A percentile compares a stretch with the other conserved stretches of the same genome.
phyloP scores from a whole-genome alignment of 1,140 invertebrate genomes.

The Sitobion miscanthi region DNA sequence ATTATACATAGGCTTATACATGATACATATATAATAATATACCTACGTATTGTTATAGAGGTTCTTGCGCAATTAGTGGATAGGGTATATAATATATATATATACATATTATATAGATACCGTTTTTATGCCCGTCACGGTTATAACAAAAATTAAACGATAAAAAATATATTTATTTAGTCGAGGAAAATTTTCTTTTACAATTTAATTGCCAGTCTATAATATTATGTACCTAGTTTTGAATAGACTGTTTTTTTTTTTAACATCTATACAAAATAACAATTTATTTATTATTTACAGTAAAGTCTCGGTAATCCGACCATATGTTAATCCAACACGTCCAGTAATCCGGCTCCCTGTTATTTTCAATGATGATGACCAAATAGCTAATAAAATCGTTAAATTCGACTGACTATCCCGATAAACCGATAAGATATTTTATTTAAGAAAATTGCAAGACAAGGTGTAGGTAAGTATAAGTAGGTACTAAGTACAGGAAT shows the following conservation, averaged over 20 bases:
- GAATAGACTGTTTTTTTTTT: neutral
- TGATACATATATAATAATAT: too few relatives aligned
- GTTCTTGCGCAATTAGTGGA: neutral
- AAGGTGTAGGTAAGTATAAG: neutral
- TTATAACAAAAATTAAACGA: slow-evolving; percentile 3
- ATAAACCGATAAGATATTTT: neutral
- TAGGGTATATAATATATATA: neutral
- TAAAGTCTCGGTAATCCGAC: neutral
- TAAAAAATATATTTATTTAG: neutral
- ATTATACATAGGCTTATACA: neutral
- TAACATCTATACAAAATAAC: neutral
- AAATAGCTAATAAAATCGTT: neutral
- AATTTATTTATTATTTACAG: neutral
- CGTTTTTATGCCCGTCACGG: neutral
- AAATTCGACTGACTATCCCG: neutral
- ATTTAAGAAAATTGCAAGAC: neutral
- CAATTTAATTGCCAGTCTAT: neutral
- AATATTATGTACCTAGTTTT: neutral
- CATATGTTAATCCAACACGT: neutral
- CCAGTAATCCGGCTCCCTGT: neutral
- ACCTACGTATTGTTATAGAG: neutral
- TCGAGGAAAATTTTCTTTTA: neutral
- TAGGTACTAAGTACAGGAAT: neutral
- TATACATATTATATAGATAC: neutral
- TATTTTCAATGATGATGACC: neutral